Percentiles rank a stretch among this genome's conserved stretches.
Conservation (phyloP, 2,113 vertebrate species). For the Zosterops lateralis region DNA sequence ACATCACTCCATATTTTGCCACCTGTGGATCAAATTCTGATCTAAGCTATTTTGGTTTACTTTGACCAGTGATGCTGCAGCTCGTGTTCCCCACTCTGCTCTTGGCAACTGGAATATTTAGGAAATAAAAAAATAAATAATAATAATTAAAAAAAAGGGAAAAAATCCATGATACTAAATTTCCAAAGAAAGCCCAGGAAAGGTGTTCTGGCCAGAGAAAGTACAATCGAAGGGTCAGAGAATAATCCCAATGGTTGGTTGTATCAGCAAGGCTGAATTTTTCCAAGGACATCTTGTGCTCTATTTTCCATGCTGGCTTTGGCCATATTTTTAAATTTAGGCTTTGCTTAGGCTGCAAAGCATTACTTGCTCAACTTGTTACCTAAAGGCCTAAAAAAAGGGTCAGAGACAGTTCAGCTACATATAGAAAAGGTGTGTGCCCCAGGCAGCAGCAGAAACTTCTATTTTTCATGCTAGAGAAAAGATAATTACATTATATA, state of each 20-base stretch:
- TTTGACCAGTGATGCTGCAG: background rate
- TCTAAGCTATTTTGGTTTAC: background rate
- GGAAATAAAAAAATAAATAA: background rate
- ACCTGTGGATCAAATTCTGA: background rate
- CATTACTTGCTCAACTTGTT: background rate
- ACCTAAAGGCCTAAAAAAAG: background rate
- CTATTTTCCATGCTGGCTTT: background rate
- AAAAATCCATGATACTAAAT: background rate
- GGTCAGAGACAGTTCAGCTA: background rate
- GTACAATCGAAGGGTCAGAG: background rate
- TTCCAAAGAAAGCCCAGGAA: background rate
- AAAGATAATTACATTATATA: background rate
- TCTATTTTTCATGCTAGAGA: background rate
- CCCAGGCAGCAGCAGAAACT: background rate
- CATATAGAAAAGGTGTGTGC: fast-evolving
- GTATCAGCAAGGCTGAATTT: background rate
- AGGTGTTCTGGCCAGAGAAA: background rate
- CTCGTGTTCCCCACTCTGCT: background rate
- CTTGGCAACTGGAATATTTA: background rate
- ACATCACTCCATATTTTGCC: background rate
- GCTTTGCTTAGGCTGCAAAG: background rate
- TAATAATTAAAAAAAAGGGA: background rate
- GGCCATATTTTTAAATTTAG: background rate
- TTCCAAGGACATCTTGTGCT: background rate
- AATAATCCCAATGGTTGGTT: background rate